Evolutionary conservation across 2,888 invertebrate genomes (phyloP), one percentile per base, ranked within the genome.

Genomic region (Mythimna ferrago): DNA sequence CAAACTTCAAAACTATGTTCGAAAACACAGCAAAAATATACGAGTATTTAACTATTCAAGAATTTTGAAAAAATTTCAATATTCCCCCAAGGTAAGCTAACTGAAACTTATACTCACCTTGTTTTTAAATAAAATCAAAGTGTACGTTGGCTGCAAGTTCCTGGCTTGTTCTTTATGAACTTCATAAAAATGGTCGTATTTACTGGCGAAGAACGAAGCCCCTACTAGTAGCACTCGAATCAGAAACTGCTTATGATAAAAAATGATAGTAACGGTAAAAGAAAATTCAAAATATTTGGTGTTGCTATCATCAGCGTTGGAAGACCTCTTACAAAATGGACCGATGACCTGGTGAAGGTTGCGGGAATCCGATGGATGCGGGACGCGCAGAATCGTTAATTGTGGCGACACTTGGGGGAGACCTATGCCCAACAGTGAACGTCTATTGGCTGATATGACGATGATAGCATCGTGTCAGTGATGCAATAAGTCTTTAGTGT

Each of bases 41-140:
- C 6, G 6, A 19, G 16, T 48, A 48, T 48, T 76, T 57, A 67
- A 76, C 5, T 35, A 51, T 48, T 38, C 32, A 48, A 67, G 41
- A 68, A 73, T 81, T 86, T 83, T 75, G 71, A 62, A 76, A 83
- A 82, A 74, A 73, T 83, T 89, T 90, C 90, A 89, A 89, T 89
- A 89, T 85, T 80, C 87, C 81, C 78, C 70, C 58, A 41, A 71
- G 75, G 72, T 71, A 66, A 62, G 81, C 84, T 86, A 90, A 90
- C 84, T 80, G 82, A 48, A 80, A 90, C 84, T 89, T 89, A 90
- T 87, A 78, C 79, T 77, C 85, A 77, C 82, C 76, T 76, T 82
- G 82, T 87, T 87, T 90, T 91, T 89, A 90, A 90, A 89, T 90
- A 91, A 91, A 91, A 91, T 91, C 90, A 91, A 91, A 91, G 88